A percentile compares a stretch with the other conserved stretches of the same genome.
Evolutionary conservation across 2,797 vertebrate genomes (phyloP).

Genomic region (Cottoperca gobio): DNA sequence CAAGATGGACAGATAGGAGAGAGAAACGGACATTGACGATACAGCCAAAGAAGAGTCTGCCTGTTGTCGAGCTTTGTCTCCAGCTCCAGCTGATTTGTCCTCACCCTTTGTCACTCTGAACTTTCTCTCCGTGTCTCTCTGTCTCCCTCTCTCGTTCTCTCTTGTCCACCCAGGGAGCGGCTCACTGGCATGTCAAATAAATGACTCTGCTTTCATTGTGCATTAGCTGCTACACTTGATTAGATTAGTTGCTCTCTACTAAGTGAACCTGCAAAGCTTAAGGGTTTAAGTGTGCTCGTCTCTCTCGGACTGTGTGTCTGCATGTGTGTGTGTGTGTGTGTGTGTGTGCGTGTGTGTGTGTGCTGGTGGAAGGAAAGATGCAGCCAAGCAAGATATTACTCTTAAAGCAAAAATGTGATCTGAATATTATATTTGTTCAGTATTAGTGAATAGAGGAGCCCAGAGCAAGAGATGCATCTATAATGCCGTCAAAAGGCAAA

Average conservation of each 20-base stretch:
- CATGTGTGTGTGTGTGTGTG: constrained; percentile 8
- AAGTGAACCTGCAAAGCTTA: constrained; percentile 73
- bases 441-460: no score
- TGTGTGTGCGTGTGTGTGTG: constrained; percentile 8
- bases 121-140: constrained; percentile 50
- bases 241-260: constrained; percentile 73
- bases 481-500: constrained; percentile 25
- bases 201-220: constrained; percentile 74
- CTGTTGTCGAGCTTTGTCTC: constrained; percentile 16
- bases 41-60: constrained; percentile 6
- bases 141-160: constrained; percentile 19
- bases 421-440: no score
- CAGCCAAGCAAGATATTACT: no score
- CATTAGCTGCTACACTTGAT: constrained; percentile 77
- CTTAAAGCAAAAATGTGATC: no score
- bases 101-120: constrained; percentile 41
- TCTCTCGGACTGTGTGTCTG: constrained; percentile 25
- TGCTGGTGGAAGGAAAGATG: no score
- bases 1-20: constrained; percentile 9
- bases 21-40: background rate
- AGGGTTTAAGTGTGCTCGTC: constrained; percentile 58
- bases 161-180: constrained; percentile 50
- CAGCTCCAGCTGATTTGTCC: constrained; percentile 28
- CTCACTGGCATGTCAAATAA: constrained; percentile 66
- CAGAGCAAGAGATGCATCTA: no score